Conservation (phyloP, 64 coral and sea anemone species). For the Anthopleura sola region DNA sequence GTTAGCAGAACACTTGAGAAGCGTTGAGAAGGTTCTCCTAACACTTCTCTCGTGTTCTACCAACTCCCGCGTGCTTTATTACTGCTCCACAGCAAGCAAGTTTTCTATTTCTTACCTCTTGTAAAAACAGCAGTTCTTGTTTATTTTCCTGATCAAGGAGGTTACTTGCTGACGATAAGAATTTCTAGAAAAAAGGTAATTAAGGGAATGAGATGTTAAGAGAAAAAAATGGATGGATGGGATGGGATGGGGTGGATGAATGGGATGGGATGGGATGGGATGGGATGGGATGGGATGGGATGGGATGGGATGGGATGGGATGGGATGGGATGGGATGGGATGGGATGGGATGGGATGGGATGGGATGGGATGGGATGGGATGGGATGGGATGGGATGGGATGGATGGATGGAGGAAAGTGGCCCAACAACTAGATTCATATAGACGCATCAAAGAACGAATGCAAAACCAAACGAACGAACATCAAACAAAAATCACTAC, state of each 20-base stretch:
- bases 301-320: background rate
- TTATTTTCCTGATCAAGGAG: conserved; percentile 40
- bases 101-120: conserved; percentile 11
- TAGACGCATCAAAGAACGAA: background rate
- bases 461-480: too few species aligned
- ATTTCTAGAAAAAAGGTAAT: conserved; percentile 30
- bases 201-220: background rate
- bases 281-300: background rate
- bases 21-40: too few species aligned
- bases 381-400: background rate
- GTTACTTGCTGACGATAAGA: conserved; percentile 40
- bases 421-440: background rate
- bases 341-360: background rate
- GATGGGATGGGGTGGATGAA: background rate
- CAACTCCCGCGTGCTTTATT: too few species aligned
- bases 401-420: background rate
- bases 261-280: background rate
- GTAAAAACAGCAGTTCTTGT: conserved; percentile 15
- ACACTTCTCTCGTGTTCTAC: too few species aligned
- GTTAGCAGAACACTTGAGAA: too few species aligned
- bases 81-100: too few species aligned
- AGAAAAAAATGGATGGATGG: background rate
- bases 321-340: background rate
- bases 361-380: background rate
- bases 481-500: background rate